phyloP scores from a whole-genome alignment of 2,113 vertebrate genomes.

The Halichoeres trimaculatus region DNA sequence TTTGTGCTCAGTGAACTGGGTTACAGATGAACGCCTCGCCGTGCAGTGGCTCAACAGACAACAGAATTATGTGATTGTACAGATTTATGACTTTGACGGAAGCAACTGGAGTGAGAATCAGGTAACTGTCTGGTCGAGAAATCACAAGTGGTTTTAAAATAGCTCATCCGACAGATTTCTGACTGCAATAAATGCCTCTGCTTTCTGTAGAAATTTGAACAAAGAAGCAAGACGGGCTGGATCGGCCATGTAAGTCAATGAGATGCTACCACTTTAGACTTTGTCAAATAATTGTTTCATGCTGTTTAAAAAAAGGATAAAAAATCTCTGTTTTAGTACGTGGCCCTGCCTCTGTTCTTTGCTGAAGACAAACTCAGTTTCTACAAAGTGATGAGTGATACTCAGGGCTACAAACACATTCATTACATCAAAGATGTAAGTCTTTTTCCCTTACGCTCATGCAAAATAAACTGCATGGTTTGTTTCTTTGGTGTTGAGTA shows the following conservation, averaged over 20 bases:
- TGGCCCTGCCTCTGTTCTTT: slow-evolving; percentile 90
- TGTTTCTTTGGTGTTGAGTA: slow-evolving; percentile 2
- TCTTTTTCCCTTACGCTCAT: slow-evolving; percentile 12
- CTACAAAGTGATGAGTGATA: slow-evolving; percentile 96
- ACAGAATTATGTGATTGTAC: slow-evolving; percentile 91
- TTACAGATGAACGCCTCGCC: slow-evolving; percentile 88
- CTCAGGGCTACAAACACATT: slow-evolving; percentile 94
- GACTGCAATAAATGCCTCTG: slow-evolving; percentile 40
- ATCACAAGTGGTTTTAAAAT: background rate
- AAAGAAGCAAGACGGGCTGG: slow-evolving; percentile 94
- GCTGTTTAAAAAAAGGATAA: background rate
- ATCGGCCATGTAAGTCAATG: slow-evolving; percentile 90
- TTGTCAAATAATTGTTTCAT: background rate
- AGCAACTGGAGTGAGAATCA: slow-evolving; percentile 87
- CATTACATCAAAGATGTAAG: slow-evolving; percentile 86
- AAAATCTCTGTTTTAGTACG: slow-evolving; percentile 85
- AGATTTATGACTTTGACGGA: slow-evolving; percentile 90
- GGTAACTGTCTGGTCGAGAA: slow-evolving; percentile 77
- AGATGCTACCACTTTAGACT: background rate
- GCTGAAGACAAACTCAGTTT: slow-evolving; percentile 90
- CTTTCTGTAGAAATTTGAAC: slow-evolving; percentile 85
- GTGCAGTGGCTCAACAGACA: slow-evolving; percentile 93
- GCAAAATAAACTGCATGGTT: background rate
- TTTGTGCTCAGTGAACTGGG: slow-evolving; percentile 94
- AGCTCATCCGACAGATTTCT: background rate